Evolutionary conservation across 2,888 invertebrate species (phyloP), one percentile per base, ranked within the genome.

Genomic region (Luperina testacea): DNA sequence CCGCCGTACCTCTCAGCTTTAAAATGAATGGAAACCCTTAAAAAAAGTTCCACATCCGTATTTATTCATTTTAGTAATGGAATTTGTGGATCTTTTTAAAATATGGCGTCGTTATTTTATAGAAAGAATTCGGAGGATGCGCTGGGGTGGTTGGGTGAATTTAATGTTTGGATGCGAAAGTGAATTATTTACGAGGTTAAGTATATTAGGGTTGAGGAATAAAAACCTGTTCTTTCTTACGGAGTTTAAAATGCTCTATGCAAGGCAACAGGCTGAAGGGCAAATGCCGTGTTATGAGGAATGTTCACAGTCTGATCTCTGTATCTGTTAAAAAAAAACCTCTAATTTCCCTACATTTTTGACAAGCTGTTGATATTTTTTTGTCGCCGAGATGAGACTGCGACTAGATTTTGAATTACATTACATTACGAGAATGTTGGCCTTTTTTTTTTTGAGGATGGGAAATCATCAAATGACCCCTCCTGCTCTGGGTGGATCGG

Each of bases 1-100:
- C 78, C 73, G 51, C 85, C 80, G 85, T 87, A 83, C 75, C 83
- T 79, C 84, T 77, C 69, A 78, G 84, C 83, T 91, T 85, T 90
- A 88, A 90, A 91, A 89, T 89, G 88, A 89, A 91, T 89, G 84
- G 75, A 77, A 78, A 24, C 80, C 85, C 74, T 85, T 88, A 89
- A 91, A 92, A 91, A 91, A 92, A 90, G 83, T 88, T 90, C 85
- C 86, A 87, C 83, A 85, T 80, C 84, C 83, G 88, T 92, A 90
- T 92, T 93, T 92, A 92, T 91, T 93, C 91, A 92, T 92, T 92
- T 91, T 85, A 87, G 88, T 93, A 93, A 94, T 92, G 91, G 92
- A 93, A 90, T 93, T 91, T 91, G 88, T 89, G 88, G 87, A 88
- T 89, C 85, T 68, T 89, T 88, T 83, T 80, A 88, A 88, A 92